Conservation (phyloP, 1,140 invertebrate species). For the Microvelia longipes region DNA sequence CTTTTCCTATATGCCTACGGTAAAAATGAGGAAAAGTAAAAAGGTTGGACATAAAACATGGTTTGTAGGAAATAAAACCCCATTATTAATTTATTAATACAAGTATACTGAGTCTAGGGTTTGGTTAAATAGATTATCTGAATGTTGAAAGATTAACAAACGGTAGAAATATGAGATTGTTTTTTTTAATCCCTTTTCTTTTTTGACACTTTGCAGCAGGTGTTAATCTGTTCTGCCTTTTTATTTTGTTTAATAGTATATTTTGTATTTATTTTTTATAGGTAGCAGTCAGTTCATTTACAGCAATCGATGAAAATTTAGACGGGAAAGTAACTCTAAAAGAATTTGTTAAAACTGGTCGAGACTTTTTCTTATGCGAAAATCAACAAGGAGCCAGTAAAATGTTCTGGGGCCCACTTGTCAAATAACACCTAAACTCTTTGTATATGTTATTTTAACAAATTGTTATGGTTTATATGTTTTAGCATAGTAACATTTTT, state of each 20-base stretch:
- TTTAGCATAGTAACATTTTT: too few relatives aligned
- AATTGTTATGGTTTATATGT: too few relatives aligned
- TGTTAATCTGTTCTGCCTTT: constrained; percentile 1
- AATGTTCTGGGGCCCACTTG: constrained; percentile 67
- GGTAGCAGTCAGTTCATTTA: constrained; percentile 55
- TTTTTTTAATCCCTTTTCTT: constrained; percentile 1
- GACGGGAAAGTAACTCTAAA: constrained; percentile 57
- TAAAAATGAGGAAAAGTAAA: too few relatives aligned
- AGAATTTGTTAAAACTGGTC: constrained; percentile 61
- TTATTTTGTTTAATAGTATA: neutral
- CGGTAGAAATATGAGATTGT: too few relatives aligned
- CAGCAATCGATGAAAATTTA: constrained; percentile 56
- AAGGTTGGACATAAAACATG: too few relatives aligned
- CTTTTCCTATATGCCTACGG: too few relatives aligned
- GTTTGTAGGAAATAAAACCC: too few relatives aligned
- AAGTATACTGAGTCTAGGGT: too few relatives aligned
- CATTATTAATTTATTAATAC: too few relatives aligned
- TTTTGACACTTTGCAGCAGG: constrained; percentile 5
- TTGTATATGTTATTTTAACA: too few relatives aligned
- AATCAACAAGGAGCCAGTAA: constrained; percentile 57
- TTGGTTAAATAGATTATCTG: too few relatives aligned
- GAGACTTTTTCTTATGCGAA: constrained; percentile 61
- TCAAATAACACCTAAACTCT: constrained; percentile 9
- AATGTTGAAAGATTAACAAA: too few relatives aligned
- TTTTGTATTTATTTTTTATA: constrained; percentile 27